Conservation (phyloP, 2,888 invertebrate genomes). For the Anoncus sp. region DNA sequence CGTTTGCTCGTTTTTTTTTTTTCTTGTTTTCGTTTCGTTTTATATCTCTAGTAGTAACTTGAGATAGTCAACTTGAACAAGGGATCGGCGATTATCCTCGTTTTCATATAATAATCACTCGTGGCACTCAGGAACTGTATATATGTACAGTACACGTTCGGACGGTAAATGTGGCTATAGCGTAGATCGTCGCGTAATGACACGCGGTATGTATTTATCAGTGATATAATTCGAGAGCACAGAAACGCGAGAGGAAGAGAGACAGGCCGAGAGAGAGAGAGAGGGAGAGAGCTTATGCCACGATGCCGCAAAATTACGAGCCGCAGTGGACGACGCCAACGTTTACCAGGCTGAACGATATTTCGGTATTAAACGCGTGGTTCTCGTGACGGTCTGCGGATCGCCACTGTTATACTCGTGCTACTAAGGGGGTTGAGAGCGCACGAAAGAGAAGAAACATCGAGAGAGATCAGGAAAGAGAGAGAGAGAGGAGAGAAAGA, state of each 20-base stretch:
- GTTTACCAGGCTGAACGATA: slow-evolving; percentile 45
- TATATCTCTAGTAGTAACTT: not conserved
- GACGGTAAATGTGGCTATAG: slow-evolving; percentile 36
- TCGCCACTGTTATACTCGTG: slow-evolving; percentile 73
- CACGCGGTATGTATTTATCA: slow-evolving; percentile 35
- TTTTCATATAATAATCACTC: slow-evolving; percentile 3
- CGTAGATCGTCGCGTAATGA: slow-evolving; percentile 25
- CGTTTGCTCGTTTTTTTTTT: not conserved
- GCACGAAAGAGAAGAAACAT: slow-evolving; percentile 51
- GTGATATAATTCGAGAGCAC: slow-evolving; percentile 39
- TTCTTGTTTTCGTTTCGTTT: not conserved
- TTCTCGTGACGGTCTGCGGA: slow-evolving; percentile 74
- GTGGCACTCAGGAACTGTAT: slow-evolving; percentile 30
- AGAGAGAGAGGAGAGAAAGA: slow-evolving; percentile 15
- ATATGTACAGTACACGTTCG: slow-evolving; percentile 19
- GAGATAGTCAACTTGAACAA: not conserved
- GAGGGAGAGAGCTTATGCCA: not conserved
- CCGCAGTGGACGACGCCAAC: slow-evolving; percentile 23
- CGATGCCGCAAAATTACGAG: slow-evolving; percentile 4
- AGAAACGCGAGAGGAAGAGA: not conserved
- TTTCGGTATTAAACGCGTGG: slow-evolving; percentile 52
- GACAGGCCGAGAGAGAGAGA: slow-evolving; percentile 2
- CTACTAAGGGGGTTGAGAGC: slow-evolving; percentile 69
- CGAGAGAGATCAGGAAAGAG: slow-evolving; percentile 66
- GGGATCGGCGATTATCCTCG: slow-evolving; percentile 1